Conservation (phyloP, 2,888 invertebrate species). For the Scrobipalpa costella region DNA sequence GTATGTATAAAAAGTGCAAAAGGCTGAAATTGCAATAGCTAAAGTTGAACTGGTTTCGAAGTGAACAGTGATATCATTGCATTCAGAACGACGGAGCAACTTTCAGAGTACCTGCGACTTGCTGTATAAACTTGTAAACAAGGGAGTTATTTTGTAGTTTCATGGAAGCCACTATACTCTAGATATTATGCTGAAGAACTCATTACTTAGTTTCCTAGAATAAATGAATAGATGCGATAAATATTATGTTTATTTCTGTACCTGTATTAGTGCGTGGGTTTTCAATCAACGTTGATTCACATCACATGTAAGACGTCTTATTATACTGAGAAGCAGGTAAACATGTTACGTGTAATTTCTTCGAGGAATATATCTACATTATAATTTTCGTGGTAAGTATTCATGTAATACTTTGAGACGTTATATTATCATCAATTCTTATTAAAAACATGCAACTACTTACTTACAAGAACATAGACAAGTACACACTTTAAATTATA, state of each 20-base stretch:
- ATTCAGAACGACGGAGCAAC: background rate
- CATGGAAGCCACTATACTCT: background rate
- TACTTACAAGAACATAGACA: too few relatives aligned
- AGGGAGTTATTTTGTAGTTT: background rate
- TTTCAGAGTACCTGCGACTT: background rate
- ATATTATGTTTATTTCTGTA: background rate
- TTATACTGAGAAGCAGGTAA: too few relatives aligned
- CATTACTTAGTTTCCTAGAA: background rate
- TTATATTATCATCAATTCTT: too few relatives aligned
- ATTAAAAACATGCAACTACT: too few relatives aligned
- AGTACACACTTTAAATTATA: too few relatives aligned
- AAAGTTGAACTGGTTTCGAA: background rate
- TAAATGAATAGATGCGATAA: background rate
- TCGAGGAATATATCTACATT: too few relatives aligned
- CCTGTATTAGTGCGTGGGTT: background rate
- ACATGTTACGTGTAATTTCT: too few relatives aligned
- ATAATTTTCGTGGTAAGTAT: too few relatives aligned
- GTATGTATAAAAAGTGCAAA: background rate
- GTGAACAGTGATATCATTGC: slow-evolving; percentile 7
- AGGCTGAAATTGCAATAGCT: background rate
- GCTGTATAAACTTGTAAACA: background rate
- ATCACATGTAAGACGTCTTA: too few relatives aligned
- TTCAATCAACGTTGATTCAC: too few relatives aligned
- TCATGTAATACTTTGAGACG: too few relatives aligned
- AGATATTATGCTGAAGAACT: background rate